These are phyloP conservation scores for Nemoura dubitans DNA, from an alignment of 2,888 invertebrate genomes.

Conservation along the genomic window DNA sequence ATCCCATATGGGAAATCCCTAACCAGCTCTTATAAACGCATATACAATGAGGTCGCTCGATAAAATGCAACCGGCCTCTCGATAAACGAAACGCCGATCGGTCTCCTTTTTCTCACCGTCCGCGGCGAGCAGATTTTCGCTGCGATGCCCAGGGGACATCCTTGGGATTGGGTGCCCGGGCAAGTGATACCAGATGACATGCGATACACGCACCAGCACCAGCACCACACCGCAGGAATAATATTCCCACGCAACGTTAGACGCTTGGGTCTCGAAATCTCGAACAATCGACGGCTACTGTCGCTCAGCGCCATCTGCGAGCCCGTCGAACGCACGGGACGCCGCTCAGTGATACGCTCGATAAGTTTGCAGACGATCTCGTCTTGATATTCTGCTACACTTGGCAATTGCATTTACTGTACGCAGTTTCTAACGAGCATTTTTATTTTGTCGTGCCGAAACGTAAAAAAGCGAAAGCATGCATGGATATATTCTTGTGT, in stretches of 20 bases:
- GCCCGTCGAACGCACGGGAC: not conserved
- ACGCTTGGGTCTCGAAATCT: not conserved
- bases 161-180: not conserved
- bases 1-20: no score
- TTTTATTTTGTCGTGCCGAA: not conserved
- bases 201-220: not conserved
- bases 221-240: not conserved
- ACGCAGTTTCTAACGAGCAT: not conserved
- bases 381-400: not conserved
- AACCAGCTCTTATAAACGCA: not conserved
- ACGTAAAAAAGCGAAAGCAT: not conserved
- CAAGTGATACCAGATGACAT: constrained; percentile 1
- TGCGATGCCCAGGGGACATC: not conserved
- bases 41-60: not conserved
- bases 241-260: not conserved
- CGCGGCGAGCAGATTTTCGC: not conserved
- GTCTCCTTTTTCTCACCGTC: constrained; percentile 1
- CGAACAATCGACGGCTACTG: not conserved
- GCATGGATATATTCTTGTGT: not conserved
- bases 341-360: not conserved
- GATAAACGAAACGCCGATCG: not conserved
- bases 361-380: not conserved
- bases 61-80: not conserved
- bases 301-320: not conserved
- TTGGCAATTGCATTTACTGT: not conserved